Evolutionary conservation across 2,113 vertebrate species (phyloP), one percentile per base, ranked within the genome.

Genomic region (Halichoeres trimaculatus): DNA sequence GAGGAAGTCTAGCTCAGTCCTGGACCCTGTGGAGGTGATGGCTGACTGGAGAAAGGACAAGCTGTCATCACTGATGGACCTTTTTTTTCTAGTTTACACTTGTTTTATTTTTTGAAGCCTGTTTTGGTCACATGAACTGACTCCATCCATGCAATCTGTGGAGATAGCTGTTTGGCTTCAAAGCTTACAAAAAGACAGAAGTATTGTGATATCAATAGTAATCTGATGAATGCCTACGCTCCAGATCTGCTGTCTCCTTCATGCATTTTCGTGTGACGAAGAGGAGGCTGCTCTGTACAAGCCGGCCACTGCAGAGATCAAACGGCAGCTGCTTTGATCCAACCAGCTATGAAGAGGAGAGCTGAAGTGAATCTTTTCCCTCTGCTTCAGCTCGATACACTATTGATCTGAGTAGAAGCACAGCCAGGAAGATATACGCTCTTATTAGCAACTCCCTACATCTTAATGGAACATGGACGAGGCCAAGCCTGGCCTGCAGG

Each of bases 371-470:
- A 85, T 87, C 81, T 87, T 85, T 93, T 90, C 87, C 64, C 61
- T 78, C 79, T 57, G 62, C 48, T 81, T 88, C 62, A 85, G 90
- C 81, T 96, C 93, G 73, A 93, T 90, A 89, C 35, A 43, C 20
- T 94, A 95, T 95, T 81, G 94, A 96, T 94, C 90, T 73, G 76
- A 84, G 84, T 84, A 74, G 71, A 65, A 73, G 70, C 51, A 80
- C 34, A 76, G 72, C 58, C 80, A 88, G 78, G 67, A 63, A 85
- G 85, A 90, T 91, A 91, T 88, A 87, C 90, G 88, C 85, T 89
- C 93, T 91, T 86, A 92, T 94, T 93, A 95, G 88, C 91, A 87
- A 79, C 76, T 91, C 87, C 72, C 80, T 69, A 85, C 75, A 70
- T 72, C 89, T 91, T 83, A 86, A 85, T 93, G 83, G 78, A 90